Base-by-base conservation (phyloP, 2,113 vertebrate species). In the Nesogale talazaci region DNA sequence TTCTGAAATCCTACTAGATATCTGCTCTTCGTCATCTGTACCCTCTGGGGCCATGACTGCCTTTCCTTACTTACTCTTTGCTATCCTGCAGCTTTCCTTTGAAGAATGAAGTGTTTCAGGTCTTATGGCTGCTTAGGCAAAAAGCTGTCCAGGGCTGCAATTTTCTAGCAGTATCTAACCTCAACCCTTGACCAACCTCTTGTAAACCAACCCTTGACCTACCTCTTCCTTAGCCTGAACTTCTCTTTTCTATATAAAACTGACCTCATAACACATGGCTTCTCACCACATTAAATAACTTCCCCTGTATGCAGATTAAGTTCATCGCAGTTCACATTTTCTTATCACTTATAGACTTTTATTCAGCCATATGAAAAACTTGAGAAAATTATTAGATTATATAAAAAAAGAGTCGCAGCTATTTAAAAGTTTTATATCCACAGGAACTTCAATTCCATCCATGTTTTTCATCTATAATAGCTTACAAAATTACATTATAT, bases 261-360 rank as follows among this genome's bases (percentile, higher is more conserved):
- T 88, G 63, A 92, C 83, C 70, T 89, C 79, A 72, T 90, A 83
- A 88, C 90, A 90, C 89, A 83, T 82, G 86, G 90, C 90, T 96
- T 92, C 77, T 91, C 19, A 34, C 56, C 79, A 63, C 77, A 76
- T 93, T 59, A 84, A 91, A 76, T 56, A 65, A 34, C 6, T 34
- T 61, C 14, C n/a, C 61, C 12, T 77, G 57, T 89, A 3, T 6
- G 65, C 19, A 22, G 42, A n/a, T 15, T 74, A 25, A 36, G 2
- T 31, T 81, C 4, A 0, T 63, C 38, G 38, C 74, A 36, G 52
- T 46, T 14, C 5, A 23, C 19, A 36, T 61, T 91, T 65, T 84
- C 75, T 95, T 40, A 67, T 1, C 6, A 10, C 52, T 52, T 78
- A n/a, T 27, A 10, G 40, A 69, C n/a, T 79, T 94, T 69, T 15